Evolutionary conservation across 2,888 invertebrate species (phyloP), one percentile per base, ranked within the genome.

Genomic region (Congeria kusceri): DNA sequence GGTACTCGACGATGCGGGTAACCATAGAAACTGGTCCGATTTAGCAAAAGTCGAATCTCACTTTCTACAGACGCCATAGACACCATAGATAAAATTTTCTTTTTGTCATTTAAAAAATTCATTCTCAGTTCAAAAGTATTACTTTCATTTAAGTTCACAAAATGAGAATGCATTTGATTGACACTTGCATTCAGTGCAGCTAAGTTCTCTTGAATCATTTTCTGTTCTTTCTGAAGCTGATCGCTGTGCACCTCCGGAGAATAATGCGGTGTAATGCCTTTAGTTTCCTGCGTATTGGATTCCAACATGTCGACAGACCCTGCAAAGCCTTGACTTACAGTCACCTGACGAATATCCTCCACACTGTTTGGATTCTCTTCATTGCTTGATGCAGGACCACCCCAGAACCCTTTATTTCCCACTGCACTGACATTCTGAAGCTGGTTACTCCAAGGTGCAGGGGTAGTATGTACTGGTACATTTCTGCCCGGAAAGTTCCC

Each of bases 1-100:
- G 83, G 83, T 28, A 83, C 77, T 29, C 80, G 57, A 28, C 83
- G 67, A 32, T 83, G 71, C 18, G 83, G 83, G 29, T 83, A 83
- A 20, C 83, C 83, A 77, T 69, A 77, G 56, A 75, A 83, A 68
- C 65, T 71, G 15, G 80, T 77, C 29, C 80, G 62, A 13, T 68
- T 61, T n/a, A 80, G 56, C 49, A 80, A 70, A 18, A 65, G 56
- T 49, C 57, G 64, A 75, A 83, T 83, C 23, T 77, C 77, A 39
- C 47, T 59, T 61, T 80, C 77, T 9, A 83, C 75, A 27, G 58
- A 32, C 18, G 57, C 49, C 20, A 83, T 27, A 27, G 58, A 32
- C 18, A 59, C 49, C 20, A 83, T 27, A 15, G 80, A 80, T 62
- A 47, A 47, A 11, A 79, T 46, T 49, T 63, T 66, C 46, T 53